These are phyloP conservation scores for Alaudala cheleensis DNA, from an alignment of 2,113 vertebrate species.

Conservation along the genomic window DNA sequence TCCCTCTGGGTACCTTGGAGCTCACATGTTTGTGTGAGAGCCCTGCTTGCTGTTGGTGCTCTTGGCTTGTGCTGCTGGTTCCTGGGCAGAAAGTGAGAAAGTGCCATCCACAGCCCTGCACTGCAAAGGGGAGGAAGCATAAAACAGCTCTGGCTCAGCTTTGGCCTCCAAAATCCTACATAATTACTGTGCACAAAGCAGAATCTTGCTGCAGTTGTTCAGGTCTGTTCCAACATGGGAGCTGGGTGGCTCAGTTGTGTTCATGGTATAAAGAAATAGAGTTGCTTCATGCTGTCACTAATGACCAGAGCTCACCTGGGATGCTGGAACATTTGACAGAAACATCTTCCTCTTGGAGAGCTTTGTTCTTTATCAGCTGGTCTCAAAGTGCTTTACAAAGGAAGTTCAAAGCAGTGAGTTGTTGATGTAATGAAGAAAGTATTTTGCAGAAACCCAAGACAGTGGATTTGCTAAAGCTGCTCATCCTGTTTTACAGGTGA, in stretches of 20 bases:
- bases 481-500: constrained; percentile 11
- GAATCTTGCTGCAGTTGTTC: not conserved
- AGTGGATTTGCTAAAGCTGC: not conserved
- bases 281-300: not conserved
- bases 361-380: constrained; percentile 38
- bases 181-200: not conserved
- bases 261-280: not conserved
- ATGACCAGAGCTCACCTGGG: not conserved
- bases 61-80: not conserved
- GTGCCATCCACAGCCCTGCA: not conserved
- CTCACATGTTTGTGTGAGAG: not conserved
- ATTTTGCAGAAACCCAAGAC: constrained; percentile 1
- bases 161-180: not conserved
- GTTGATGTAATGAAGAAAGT: constrained; percentile 19
- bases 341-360: not conserved
- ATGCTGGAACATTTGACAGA: not conserved
- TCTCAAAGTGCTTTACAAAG: not conserved
- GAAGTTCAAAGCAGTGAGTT: not conserved
- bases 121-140: not conserved
- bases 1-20: rapidly evolving
- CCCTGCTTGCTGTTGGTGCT: not conserved
- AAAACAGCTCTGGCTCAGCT: not conserved
- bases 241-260: not conserved
- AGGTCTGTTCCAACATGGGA: not conserved
- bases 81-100: not conserved